Percentiles rank a stretch among this genome's conserved stretches.
Evolutionary conservation across 1,140 invertebrate species (phyloP).

Genomic region (Ceratitis capitata): DNA sequence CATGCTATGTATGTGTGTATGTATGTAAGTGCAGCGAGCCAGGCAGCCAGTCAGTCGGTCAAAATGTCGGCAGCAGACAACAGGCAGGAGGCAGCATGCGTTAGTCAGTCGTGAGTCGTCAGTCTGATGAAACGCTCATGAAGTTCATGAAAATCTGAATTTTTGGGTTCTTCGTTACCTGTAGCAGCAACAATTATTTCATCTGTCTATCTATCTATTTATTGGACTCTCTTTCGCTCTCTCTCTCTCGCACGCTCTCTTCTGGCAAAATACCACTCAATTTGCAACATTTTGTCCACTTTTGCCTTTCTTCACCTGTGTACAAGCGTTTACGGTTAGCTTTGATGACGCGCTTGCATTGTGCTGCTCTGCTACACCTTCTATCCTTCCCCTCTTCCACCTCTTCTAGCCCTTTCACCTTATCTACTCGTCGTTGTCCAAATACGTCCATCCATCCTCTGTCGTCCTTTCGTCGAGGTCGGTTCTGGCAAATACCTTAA

Average conservation of each 20-base stretch:
- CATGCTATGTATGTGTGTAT: not conserved
- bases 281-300: not conserved
- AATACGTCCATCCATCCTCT: too few relatives aligned
- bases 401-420: too few relatives aligned
- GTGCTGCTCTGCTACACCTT: too few relatives aligned
- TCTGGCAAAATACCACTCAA: not conserved
- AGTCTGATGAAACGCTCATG: not conserved
- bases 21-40: not conserved
- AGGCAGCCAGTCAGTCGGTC: not conserved
- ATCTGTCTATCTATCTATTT: not conserved
- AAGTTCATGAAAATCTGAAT: not conserved
- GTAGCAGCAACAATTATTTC: not conserved
- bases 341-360: not conserved
- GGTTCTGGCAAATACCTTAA: slow-evolving; percentile 51
- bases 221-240: too few relatives aligned
- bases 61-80: not conserved
- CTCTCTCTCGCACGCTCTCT: too few relatives aligned
- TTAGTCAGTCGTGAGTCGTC: not conserved
- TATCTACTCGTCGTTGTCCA: too few relatives aligned
- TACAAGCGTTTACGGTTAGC: slow-evolving; percentile 23
- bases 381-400: not conserved
- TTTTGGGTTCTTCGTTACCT: too few relatives aligned
- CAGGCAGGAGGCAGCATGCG: not conserved
- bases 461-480: not conserved
- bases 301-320: not conserved